Conservation (phyloP, 2,888 invertebrate species). For the Drosophila subsilvestris region DNA sequence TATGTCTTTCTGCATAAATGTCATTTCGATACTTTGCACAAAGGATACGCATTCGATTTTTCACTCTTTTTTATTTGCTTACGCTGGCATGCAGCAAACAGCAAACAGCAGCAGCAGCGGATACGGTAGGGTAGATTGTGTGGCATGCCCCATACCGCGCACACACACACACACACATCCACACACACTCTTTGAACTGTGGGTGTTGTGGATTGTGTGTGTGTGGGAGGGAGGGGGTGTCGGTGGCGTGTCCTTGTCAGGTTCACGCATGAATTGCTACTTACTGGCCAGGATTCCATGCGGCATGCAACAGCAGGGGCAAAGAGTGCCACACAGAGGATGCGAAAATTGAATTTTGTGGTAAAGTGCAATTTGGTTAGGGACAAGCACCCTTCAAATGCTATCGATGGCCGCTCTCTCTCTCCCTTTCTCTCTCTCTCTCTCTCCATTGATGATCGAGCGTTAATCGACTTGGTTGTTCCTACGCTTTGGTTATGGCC, state of each 20-base stretch:
- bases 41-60: slow-evolving; percentile 24
- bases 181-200: neutral
- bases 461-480: neutral
- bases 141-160: neutral
- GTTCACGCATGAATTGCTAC: slow-evolving; percentile 56
- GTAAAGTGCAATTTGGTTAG: slow-evolving; percentile 49
- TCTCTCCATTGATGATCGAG: neutral
- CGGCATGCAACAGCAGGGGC: slow-evolving; percentile 4
- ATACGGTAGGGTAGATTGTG: neutral
- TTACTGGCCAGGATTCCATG: slow-evolving; percentile 48
- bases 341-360: slow-evolving; percentile 65
- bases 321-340: slow-evolving; percentile 31
- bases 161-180: neutral
- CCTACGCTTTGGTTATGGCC: neutral
- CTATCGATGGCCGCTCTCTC: slow-evolving; percentile 14
- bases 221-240: too few relatives aligned
- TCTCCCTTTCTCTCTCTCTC: neutral
- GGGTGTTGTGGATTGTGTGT: slow-evolving; percentile 14
- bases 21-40: slow-evolving; percentile 45
- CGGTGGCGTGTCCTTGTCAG: slow-evolving; percentile 56
- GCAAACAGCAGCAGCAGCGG: neutral
- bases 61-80: slow-evolving; percentile 20
- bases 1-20: slow-evolving; percentile 48
- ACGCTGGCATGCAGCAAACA: slow-evolving; percentile 13
- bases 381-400: slow-evolving; percentile 9